Evolutionary conservation across 2,888 invertebrate genomes (phyloP).

Genomic region (Lacanobia wlatinum): DNA sequence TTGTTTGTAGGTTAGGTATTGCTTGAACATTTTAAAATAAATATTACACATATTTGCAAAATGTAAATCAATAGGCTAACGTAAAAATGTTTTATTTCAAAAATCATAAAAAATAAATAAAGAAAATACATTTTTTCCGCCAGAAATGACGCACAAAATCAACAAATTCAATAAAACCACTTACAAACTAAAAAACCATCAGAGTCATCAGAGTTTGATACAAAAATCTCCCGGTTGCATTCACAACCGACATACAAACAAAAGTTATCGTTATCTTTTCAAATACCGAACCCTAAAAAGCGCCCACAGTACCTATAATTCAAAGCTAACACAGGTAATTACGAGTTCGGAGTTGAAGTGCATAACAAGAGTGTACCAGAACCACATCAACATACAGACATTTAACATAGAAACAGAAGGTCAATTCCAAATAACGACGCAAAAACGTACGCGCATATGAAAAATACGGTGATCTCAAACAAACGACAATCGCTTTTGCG

Average conservation of each 20-base stretch:
- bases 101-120: neutral
- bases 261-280: constrained; percentile 34
- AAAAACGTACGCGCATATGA: neutral
- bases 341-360: constrained; percentile 70
- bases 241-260: constrained; percentile 16
- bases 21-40: neutral
- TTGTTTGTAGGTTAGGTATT: neutral
- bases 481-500: too few species aligned
- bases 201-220: neutral
- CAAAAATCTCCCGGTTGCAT: constrained; percentile 14
- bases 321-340: constrained; percentile 78
- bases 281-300: constrained; percentile 67
- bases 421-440: neutral
- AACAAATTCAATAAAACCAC: too few species aligned
- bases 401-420: neutral
- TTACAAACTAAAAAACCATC: too few species aligned
- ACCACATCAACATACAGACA: neutral
- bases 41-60: neutral
- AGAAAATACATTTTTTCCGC: too few species aligned
- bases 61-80: neutral
- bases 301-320: constrained; percentile 70
- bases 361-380: constrained; percentile 65
- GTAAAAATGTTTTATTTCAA: neutral
- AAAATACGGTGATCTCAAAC: neutral
- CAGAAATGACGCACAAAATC: too few species aligned